Percentiles rank a stretch among this genome's conserved stretches.
Conservation (phyloP, 2,888 invertebrate genomes). For the Harpalus rufipes region DNA sequence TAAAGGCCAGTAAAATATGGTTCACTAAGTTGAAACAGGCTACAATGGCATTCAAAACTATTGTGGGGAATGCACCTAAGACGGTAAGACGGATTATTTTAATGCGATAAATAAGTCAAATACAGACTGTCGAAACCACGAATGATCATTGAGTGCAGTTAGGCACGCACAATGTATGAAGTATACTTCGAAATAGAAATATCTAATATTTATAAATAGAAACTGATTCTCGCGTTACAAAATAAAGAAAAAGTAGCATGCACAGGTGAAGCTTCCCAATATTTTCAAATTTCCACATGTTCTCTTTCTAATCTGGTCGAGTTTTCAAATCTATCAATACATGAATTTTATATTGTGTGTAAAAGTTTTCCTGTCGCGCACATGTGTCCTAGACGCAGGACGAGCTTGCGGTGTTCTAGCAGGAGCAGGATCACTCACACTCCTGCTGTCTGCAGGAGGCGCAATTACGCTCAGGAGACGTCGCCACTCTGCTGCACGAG, state of each 20-base stretch:
- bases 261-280: slow-evolving; percentile 37
- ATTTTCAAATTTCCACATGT: slow-evolving; percentile 9
- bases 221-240: background rate
- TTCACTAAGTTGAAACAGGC: no score
- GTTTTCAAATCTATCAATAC: slow-evolving; percentile 55
- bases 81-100: no score
- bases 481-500: background rate
- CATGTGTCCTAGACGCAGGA: slow-evolving; percentile 41
- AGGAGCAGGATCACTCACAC: background rate
- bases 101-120: no score
- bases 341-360: slow-evolving; percentile 46
- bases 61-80: no score
- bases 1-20: no score
- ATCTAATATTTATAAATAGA: background rate
- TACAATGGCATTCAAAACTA: no score
- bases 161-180: background rate
- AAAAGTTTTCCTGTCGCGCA: slow-evolving; percentile 25
- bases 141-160: no score
- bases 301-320: slow-evolving; percentile 39
- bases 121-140: no score
- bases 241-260: background rate
- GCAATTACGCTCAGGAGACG: slow-evolving; percentile 36
- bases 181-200: background rate
- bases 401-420: background rate
- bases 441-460: slow-evolving; percentile 10